Base-by-base conservation (phyloP, 2,797 vertebrate genomes). In the Basileuterus tristriatus region DNA sequence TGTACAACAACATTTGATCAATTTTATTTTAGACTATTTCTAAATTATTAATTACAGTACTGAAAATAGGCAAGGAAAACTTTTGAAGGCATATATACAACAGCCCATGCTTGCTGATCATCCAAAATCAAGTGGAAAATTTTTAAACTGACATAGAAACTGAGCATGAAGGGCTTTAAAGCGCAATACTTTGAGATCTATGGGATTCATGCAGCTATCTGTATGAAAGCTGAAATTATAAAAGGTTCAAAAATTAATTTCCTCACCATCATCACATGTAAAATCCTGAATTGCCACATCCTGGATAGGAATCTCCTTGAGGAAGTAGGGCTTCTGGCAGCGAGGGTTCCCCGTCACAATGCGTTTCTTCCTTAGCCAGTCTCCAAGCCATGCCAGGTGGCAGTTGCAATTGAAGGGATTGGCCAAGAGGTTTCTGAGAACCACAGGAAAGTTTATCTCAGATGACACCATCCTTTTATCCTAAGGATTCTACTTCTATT, bases 391-490 rank as follows among this genome's bases (percentile, higher is more conserved):
- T 0, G 99, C 99, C 20, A 99, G 98, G 96, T 99, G 98, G 96
- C 99, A 99, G 97, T 99, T 99, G 95, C 99, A 99, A 97, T 99
- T 99, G 98, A 99, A 99, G 37, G 99, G 99, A 96, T 99, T 99
- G 91, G 99, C 99, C 97, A 99, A 97, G 64, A 99, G 98, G 96
- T 99, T 99, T 91, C 99, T 99, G 94, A 64, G 87, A 67, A 83
- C 29, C 90, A 41, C 36, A 71, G 2, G 46, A 47, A 92, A 94
- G 67, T 47, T 90, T 52, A 94, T 15, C 43, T 91, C 4, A 5
- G 9, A 52, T 58, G 8, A 90, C 10, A 52, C 4, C 16, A 60
- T 15, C 77, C 83, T 83, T 79, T 72, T 30, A 55, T 58, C 27
- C 50, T 77, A 87, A 72, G 69, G 68, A 78, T 69, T 76, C 44